Evolutionary conservation across 2,113 vertebrate genomes (phyloP), one percentile per base, ranked within the genome.

Genomic region (Rafetus swinhoei): DNA sequence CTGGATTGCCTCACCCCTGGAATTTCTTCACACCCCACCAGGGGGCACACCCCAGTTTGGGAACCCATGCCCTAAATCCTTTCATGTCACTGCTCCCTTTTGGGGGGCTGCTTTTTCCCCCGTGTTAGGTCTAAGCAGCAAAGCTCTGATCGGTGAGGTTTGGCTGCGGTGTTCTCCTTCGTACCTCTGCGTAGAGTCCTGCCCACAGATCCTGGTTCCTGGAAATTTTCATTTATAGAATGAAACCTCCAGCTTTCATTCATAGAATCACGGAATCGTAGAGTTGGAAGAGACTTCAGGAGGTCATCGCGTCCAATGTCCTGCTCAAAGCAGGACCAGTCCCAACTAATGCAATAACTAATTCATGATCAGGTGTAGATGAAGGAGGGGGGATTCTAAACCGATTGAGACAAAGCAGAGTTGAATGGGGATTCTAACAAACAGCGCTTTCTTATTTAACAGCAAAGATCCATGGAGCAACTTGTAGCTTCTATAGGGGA

Each of bases 41-140:
- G 39, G 39, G 39, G 39, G 39, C 39, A 45, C 39, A 45, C 39
- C 39, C 39, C 39, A 45, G 39, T 45, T 45, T 45, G 39, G 39
- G 39, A 45, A 45, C 39, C 39, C 39, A 45, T 45, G 39, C 86
- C 24, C 82, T 88, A n/a, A 9, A 92, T 86, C 35, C 0, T 74
- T 83, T 82, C 60, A 0, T 79, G 81, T 62, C 32, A 89, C 77
- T 11, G 60, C 79, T 90, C 62, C 77, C 35, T 86, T 72, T 65
- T 87, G 59, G 79, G 84, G 79, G 83, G 56, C 0, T 8, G 16
- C 56, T 79, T 94, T 82, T 91, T 45, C 29, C 60, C 6, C 10
- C 1, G 53, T 79, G 53, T 79, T 81, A 85, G 90, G 90, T 87
- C 93, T 86, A 84, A 96, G 95, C 1, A 60, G 80, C 80, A 90